A percentile compares a stretch with the other conserved stretches of the same genome.
Evolutionary conservation across 2,888 invertebrate genomes (phyloP).

Genomic region (Chydorus sphaericus): DNA sequence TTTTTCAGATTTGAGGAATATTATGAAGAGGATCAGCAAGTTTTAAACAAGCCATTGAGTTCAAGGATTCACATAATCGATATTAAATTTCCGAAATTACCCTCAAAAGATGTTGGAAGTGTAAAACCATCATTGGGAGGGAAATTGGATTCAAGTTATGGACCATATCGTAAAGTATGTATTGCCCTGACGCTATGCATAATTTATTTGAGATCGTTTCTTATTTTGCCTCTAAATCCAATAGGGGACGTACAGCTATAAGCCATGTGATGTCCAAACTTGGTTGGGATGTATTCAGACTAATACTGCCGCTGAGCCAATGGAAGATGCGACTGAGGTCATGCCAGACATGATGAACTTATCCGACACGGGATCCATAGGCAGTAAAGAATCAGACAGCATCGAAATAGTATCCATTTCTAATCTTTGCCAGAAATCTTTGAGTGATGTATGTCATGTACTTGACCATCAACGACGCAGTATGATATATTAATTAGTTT

Average conservation of each 20-base stretch:
- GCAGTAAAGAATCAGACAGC: constrained; percentile 7
- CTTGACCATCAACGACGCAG: neutral
- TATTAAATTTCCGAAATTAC: constrained; percentile 4
- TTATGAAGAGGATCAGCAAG: constrained; percentile 7
- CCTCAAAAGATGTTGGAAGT: constrained; percentile 6
- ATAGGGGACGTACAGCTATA: constrained; percentile 1
- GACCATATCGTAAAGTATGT: neutral
- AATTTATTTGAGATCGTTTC: neutral
- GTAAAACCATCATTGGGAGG: too few species aligned
- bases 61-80: neutral
- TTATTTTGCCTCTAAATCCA: neutral
- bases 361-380: neutral
- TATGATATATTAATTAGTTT: neutral
- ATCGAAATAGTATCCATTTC: constrained; percentile 11
- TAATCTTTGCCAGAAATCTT: neutral
- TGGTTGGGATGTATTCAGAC: constrained; percentile 5
- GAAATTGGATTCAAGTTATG: neutral
- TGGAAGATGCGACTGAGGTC: neutral
- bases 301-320: constrained; percentile 4
- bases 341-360: neutral
- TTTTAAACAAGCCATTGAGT: constrained; percentile 7
- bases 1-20: constrained; percentile 10
- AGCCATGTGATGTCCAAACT: constrained; percentile 12
- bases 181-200: neutral
- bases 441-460: neutral